phyloP scores from a whole-genome alignment of 2,797 vertebrate genomes.

The Liparis tanakae region DNA sequence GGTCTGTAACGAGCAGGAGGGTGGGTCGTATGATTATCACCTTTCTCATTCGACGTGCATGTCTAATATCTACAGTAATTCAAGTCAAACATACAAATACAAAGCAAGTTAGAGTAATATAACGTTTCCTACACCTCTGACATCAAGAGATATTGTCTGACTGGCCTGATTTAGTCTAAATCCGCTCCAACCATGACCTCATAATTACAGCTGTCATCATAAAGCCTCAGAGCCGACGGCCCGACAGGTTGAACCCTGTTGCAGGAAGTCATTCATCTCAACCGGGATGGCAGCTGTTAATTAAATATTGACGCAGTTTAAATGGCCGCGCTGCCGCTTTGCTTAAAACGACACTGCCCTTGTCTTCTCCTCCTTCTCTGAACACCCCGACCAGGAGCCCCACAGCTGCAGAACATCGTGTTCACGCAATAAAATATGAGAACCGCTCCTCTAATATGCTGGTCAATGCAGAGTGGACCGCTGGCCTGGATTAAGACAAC shows the following conservation, averaged over 20 bases:
- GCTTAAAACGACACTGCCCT: constrained; percentile 56
- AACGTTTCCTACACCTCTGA: not conserved
- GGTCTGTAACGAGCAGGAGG: too few species aligned
- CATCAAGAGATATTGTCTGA: constrained; percentile 16
- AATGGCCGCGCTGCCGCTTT: constrained; percentile 49
- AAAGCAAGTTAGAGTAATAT: not conserved
- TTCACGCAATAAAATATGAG: constrained; percentile 18
- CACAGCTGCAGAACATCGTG: constrained; percentile 15
- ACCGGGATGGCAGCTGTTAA: constrained; percentile 67
- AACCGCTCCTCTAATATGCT: not conserved
- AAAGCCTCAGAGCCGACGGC: constrained; percentile 32
- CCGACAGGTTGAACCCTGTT: constrained; percentile 33
- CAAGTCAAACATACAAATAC: too few species aligned
- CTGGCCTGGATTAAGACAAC: constrained; percentile 16
- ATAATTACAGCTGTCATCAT: constrained; percentile 29
- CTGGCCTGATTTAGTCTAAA: constrained; percentile 34
- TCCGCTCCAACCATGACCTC: constrained; percentile 10
- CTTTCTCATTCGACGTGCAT: too few species aligned
- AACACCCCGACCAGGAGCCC: constrained; percentile 33
- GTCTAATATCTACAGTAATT: too few species aligned
- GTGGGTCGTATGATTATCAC: too few species aligned
- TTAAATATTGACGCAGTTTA: constrained; percentile 73
- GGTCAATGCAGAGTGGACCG: not conserved
- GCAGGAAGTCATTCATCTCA: constrained; percentile 64
- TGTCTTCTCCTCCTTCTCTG: constrained; percentile 31